Evolutionary conservation across 2,113 vertebrate species (phyloP).

Genomic region (Salminus brasiliensis): DNA sequence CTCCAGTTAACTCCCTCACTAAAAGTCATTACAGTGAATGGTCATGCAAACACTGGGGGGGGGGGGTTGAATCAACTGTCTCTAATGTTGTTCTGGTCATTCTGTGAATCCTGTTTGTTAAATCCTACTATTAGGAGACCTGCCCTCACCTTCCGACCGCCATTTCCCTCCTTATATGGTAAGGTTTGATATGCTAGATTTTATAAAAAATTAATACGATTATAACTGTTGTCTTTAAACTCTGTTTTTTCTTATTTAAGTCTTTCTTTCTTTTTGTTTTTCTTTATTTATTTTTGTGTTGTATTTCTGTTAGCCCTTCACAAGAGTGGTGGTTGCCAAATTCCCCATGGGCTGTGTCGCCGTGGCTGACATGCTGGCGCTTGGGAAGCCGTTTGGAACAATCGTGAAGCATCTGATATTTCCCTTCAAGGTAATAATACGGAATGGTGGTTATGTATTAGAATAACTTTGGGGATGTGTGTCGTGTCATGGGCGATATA

Average conservation of each 20-base stretch:
- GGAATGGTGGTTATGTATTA: too few species aligned
- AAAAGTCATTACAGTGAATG: too few species aligned
- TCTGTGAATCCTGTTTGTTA: not conserved
- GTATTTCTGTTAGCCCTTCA: slow-evolving; percentile 31
- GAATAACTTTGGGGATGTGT: not conserved
- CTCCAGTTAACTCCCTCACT: too few species aligned
- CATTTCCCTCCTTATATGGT: slow-evolving; percentile 39
- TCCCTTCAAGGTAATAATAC: slow-evolving; percentile 46
- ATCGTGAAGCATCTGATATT: slow-evolving; percentile 54
- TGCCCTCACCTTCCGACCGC: slow-evolving; percentile 20
- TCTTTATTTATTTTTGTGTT: not conserved
- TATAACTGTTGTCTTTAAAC: too few species aligned
- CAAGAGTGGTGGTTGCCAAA: slow-evolving; percentile 56
- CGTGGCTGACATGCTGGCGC: slow-evolving; percentile 41
- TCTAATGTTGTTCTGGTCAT: too few species aligned
- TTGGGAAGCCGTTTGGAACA: slow-evolving; percentile 51
- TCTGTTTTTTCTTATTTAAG: too few species aligned
- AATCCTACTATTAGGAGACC: slow-evolving; percentile 29
- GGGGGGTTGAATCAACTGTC: too few species aligned
- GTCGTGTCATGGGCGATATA: too few species aligned
- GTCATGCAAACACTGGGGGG: too few species aligned
- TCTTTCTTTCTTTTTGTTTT: too few species aligned
- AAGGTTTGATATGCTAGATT: not conserved
- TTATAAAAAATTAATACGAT: too few species aligned
- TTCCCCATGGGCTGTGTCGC: slow-evolving; percentile 49